Evolutionary conservation across 2,888 invertebrate species (phyloP), one percentile per base, ranked within the genome.

Genomic region (Drosophila kanekoi): DNA sequence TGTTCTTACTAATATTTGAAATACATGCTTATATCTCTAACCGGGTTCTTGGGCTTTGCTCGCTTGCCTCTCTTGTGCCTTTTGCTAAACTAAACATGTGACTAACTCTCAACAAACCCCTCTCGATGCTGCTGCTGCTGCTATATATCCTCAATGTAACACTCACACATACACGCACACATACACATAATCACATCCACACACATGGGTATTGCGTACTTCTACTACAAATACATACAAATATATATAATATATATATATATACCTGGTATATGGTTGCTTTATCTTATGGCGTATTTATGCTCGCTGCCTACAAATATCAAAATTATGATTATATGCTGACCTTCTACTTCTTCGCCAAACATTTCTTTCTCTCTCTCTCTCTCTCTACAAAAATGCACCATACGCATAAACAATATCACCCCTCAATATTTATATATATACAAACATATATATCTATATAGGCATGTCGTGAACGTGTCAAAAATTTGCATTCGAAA

Each of bases 401-500:
- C 70, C 61, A 49, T 54, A 58, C 64, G 58, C 77, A 80, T 66
- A 66, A 51, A 53, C 63, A 72, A 58, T 44, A 37, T 54, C 54
- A 54, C 54, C 23, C 35, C 54, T 8, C 13, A 54, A 28, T 35
- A 53, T 61, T 41, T 63, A 54, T 67, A 49, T 57, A 48, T 51
- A 51, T 54, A 65, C 63, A 65, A 58, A 75, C 57, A 58, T 67
- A 72, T 66, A 68, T 53, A 62, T 44, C 56, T 60, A 52, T 69
- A 72, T 93, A 97, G 97, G 95, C 95, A 93, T 96, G 95, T 94
- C 96, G 96, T 92, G 97, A 97, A 93, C 95, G 95, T 93, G 95
- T 97, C 90, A 96, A 96, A 93, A 95, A 95, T 92, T 95, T 98
- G 91, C 97, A 97, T 93, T 96, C 95, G 93, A 97, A 97, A 94